phyloP scores from a whole-genome alignment of 2,888 invertebrate genomes.

The Acronicta psi region DNA sequence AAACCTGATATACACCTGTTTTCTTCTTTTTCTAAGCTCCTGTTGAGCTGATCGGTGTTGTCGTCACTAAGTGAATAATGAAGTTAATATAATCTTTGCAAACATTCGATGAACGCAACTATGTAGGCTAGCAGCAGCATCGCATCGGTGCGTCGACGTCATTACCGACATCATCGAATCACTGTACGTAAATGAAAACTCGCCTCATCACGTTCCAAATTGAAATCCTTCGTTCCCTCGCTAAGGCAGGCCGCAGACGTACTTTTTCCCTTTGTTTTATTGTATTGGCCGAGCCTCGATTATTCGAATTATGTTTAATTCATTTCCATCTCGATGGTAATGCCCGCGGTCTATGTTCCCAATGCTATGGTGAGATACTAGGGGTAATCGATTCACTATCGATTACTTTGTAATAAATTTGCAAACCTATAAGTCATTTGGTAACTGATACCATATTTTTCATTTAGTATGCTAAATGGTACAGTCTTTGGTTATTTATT shows the following conservation, averaged over 20 bases:
- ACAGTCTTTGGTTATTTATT: no score
- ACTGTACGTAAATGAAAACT: constrained; percentile 83
- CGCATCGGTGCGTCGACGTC: constrained; percentile 63
- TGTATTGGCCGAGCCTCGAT: constrained; percentile 84
- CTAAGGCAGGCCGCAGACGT: constrained; percentile 77
- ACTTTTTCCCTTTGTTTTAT: constrained; percentile 86
- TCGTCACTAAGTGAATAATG: constrained; percentile 37
- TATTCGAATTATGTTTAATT: constrained; percentile 89
- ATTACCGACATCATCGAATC: constrained; percentile 73
- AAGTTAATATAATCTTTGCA: constrained; percentile 42
- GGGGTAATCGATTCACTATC: constrained; percentile 56
- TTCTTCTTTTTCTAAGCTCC: constrained; percentile 35
- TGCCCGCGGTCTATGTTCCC: constrained; percentile 69
- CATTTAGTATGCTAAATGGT: no score
- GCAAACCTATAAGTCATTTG: constrained; percentile 7
- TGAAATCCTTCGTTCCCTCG: constrained; percentile 86
- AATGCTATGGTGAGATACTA: constrained; percentile 60
- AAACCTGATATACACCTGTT: constrained; percentile 38
- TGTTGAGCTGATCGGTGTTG: constrained; percentile 14
- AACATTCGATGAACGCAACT: constrained; percentile 37
- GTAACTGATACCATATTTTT: not conserved
- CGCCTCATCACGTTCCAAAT: constrained; percentile 89
- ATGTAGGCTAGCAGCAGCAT: constrained; percentile 50
- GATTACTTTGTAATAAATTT: constrained; percentile 36
- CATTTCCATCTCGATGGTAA: constrained; percentile 85